A percentile compares a stretch with the other conserved stretches of the same genome.
phyloP scores from a whole-genome alignment of 2,888 invertebrate species.

The Dolomedes plantarius region DNA sequence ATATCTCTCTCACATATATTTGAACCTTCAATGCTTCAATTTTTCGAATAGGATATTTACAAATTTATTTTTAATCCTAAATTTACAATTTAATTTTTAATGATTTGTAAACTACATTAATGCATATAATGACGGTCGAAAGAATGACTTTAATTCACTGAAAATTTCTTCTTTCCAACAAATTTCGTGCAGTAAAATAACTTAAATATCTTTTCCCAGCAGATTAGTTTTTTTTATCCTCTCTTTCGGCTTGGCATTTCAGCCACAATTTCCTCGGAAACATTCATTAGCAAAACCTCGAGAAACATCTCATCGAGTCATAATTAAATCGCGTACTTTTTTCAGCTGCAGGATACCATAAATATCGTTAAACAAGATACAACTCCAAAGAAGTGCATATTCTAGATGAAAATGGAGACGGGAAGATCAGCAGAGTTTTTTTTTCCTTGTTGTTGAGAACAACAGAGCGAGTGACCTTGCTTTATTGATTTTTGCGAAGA shows the following conservation, averaged over 20 bases:
- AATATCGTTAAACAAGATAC: neutral
- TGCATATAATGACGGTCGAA: too few species aligned
- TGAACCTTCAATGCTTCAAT: too few species aligned
- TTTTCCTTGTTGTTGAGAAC: neutral
- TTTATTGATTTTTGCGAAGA: slow-evolving; percentile 60
- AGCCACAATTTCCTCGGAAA: neutral
- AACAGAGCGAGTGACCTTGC: slow-evolving; percentile 25
- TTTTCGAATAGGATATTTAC: too few species aligned
- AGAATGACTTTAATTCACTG: too few species aligned
- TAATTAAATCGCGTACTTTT: neutral
- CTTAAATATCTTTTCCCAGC: neutral
- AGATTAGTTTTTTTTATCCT: neutral
- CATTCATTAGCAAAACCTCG: neutral
- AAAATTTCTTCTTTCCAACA: too few species aligned
- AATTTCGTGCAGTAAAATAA: neutral
- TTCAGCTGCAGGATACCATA: neutral
- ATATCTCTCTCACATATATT: too few species aligned
- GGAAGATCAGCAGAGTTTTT: neutral
- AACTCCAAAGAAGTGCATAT: neutral
- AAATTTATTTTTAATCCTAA: too few species aligned
- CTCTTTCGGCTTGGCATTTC: neutral
- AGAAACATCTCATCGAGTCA: neutral
- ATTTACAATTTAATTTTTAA: too few species aligned
- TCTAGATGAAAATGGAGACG: neutral
- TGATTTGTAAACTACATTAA: too few species aligned